Evolutionary conservation across 2,888 invertebrate species (phyloP).

Genomic region (Ganaspis brasiliensis): DNA sequence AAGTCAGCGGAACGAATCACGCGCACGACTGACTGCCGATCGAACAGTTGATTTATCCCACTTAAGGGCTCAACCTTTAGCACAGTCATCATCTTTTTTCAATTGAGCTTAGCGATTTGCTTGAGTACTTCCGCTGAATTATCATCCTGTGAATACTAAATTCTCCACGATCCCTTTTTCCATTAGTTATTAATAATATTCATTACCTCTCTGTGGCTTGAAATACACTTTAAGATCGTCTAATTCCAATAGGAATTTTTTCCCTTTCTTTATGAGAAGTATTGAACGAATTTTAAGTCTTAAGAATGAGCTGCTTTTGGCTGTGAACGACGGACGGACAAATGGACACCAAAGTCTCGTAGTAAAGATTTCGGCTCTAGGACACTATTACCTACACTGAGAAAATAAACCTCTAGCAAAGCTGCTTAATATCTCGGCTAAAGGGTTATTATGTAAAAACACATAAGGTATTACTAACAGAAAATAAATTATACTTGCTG

Average conservation of each 20-base stretch:
- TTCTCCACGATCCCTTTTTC: background rate
- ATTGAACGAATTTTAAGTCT: too few species aligned
- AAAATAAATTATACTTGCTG: too few species aligned
- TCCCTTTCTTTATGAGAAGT: background rate
- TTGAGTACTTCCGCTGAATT: conserved; percentile 8
- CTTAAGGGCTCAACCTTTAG: conserved; percentile 31
- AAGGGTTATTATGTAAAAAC: too few species aligned
- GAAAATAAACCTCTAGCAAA: too few species aligned
- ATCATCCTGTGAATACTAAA: background rate
- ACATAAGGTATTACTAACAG: too few species aligned
- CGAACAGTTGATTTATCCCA: conserved; percentile 37
- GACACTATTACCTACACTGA: too few species aligned
- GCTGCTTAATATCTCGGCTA: too few species aligned
- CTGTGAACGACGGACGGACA: too few species aligned
- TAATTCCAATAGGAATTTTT: background rate
- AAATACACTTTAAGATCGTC: background rate
- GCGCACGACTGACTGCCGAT: conserved; percentile 38
- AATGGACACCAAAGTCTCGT: too few species aligned
- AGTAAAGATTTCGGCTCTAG: too few species aligned
- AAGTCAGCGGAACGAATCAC: conserved; percentile 39
- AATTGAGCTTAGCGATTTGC: conserved; percentile 20
- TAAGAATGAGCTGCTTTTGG: too few species aligned
- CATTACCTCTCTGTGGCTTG: background rate
- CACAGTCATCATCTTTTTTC: conserved; percentile 32
- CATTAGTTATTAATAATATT: background rate